These are phyloP conservation scores for Apamea sordens DNA, from an alignment of 2,888 invertebrate genomes.

Conservation along the genomic window DNA sequence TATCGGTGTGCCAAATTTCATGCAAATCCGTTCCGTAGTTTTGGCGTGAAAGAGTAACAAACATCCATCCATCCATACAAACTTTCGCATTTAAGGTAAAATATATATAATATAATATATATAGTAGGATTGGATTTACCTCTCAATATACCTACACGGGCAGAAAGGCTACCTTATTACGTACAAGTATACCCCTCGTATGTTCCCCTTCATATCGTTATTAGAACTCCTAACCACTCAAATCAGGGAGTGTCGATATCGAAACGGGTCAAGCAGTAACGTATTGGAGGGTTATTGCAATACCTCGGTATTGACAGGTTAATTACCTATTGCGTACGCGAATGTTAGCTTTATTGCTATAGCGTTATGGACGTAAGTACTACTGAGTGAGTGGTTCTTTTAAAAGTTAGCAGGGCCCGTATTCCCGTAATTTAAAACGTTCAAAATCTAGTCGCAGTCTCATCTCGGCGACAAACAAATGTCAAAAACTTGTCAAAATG, in stretches of 20 bases:
- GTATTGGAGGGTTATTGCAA: conserved; percentile 49
- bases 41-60: too few relatives aligned
- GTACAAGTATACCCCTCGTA: conserved; percentile 7
- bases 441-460: too few relatives aligned
- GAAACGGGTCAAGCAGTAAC: conserved; percentile 57
- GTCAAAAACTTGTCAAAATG: too few relatives aligned
- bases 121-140: neutral
- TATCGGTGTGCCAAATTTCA: too few relatives aligned
- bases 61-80: neutral
- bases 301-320: conserved; percentile 45
- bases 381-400: neutral
- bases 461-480: too few relatives aligned
- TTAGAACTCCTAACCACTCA: conserved; percentile 48
- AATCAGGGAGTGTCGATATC: conserved; percentile 51
- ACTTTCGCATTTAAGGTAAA: too few relatives aligned
- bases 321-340: conserved; percentile 10
- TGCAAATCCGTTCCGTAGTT: too few relatives aligned
- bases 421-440: too few relatives aligned
- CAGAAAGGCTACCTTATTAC: conserved; percentile 29
- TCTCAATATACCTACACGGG: neutral
- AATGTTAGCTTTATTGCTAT: conserved; percentile 2
- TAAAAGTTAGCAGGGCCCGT: too few relatives aligned
- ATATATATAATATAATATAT: too few relatives aligned
- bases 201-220: conserved; percentile 28
- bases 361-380: neutral